A percentile compares a stretch with the other conserved stretches of the same genome.
phyloP scores from a whole-genome alignment of 2,113 vertebrate genomes.

The Phyllopteryx taeniolatus region DNA sequence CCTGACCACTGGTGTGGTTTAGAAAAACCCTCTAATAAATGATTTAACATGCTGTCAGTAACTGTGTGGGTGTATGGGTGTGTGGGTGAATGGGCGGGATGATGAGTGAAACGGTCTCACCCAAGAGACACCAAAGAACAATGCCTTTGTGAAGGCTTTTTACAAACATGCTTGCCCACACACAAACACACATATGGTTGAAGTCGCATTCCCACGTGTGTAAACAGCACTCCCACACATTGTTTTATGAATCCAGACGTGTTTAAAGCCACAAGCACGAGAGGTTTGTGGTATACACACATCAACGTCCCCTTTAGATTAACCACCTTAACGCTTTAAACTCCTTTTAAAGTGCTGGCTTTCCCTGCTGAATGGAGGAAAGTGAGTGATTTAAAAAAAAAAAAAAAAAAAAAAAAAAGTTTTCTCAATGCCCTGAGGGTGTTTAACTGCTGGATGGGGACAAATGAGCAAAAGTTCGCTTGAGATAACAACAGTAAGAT shows the following conservation, averaged over 20 bases:
- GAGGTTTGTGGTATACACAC: neutral
- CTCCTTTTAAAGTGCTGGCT: conserved; percentile 35
- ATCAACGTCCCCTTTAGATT: conserved; percentile 50
- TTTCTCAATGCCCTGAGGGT: conserved; percentile 40
- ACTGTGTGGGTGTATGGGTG: conserved; percentile 19
- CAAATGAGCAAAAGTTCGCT: conserved; percentile 47
- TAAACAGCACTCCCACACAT: conserved; percentile 9
- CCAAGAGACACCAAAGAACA: conserved; percentile 59
- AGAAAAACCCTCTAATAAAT: conserved; percentile 54
- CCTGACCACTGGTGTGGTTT: conserved; percentile 48
- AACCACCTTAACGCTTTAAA: conserved; percentile 65
- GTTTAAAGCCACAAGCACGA: conserved; percentile 13
- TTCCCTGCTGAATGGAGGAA: conserved; percentile 41
- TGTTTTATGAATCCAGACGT: conserved; percentile 17
- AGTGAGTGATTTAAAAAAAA: conserved; percentile 4
- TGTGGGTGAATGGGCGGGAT: conserved; percentile 25
- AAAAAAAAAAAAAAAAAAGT: conserved; percentile 4
- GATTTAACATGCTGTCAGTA: conserved; percentile 48
- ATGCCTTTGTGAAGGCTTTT: conserved; percentile 51
- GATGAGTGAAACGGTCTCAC: conserved; percentile 63
- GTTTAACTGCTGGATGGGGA: conserved; percentile 25
- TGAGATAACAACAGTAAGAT: conserved; percentile 35
- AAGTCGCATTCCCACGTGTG: conserved; percentile 10
- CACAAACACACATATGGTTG: conserved; percentile 26
- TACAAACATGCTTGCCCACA: conserved; percentile 16